phyloP scores from a whole-genome alignment of 1,140 invertebrate species.

The Heliconius hewitsoni region DNA sequence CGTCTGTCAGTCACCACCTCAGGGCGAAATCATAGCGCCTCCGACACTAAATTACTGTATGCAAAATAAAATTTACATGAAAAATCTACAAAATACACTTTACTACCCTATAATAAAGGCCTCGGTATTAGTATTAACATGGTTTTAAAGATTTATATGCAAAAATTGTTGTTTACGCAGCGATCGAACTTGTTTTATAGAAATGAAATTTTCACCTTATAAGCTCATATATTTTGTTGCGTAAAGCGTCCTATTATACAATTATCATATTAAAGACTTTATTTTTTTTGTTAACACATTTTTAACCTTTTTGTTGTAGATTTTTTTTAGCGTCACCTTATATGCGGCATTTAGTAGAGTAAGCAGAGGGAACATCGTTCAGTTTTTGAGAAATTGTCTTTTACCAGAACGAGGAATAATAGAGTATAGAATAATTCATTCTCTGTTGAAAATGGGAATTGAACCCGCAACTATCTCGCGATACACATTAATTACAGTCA shows the following conservation, averaged over 20 bases:
- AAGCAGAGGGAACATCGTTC: no score
- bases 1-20: constrained; percentile 17
- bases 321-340: no score
- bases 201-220: constrained; percentile 17
- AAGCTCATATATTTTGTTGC: constrained; percentile 1
- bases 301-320: no score
- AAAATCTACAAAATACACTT: not conserved
- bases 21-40: constrained; percentile 17
- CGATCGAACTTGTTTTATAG: constrained; percentile 9
- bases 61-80: not conserved
- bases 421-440: no score
- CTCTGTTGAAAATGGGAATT: no score
- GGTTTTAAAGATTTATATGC: constrained; percentile 14
- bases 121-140: not conserved
- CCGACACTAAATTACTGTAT: constrained; percentile 12
- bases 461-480: no score
- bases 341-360: no score
- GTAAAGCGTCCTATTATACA: not conserved
- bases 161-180: constrained; percentile 21
- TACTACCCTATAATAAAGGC: not conserved
- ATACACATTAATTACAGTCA: no score
- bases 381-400: no score
- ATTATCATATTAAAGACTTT: no score
- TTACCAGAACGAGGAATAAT: no score
- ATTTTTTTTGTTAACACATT: no score